phyloP scores from a whole-genome alignment of 2,797 vertebrate genomes.

The Silurus aristotelis region DNA sequence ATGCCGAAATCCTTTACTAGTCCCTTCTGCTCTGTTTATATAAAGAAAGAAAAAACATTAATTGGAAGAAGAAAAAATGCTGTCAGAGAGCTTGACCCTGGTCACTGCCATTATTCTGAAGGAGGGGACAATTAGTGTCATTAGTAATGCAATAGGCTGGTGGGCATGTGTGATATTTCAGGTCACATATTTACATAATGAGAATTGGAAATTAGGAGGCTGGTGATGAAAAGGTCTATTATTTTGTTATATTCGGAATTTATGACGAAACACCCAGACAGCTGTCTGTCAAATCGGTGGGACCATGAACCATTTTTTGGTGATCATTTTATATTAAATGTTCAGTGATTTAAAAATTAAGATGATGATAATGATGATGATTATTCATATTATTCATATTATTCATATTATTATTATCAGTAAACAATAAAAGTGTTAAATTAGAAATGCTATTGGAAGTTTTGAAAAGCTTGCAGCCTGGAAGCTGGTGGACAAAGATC shows the following conservation, averaged over 20 bases:
- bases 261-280: background rate
- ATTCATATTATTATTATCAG: slow-evolving; percentile 2
- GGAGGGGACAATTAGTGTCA: slow-evolving; percentile 76
- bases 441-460: background rate
- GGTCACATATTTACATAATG: slow-evolving; percentile 78
- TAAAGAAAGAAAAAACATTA: slow-evolving; percentile 72
- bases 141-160: slow-evolving; percentile 71
- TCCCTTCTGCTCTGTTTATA: slow-evolving; percentile 72
- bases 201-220: slow-evolving; percentile 73
- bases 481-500: slow-evolving; percentile 34
- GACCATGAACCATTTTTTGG: background rate
- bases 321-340: background rate
- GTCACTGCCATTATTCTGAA: slow-evolving; percentile 75
- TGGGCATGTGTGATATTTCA: slow-evolving; percentile 71
- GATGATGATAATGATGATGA: too few species aligned
- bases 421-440: background rate
- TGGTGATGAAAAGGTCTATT: slow-evolving; percentile 45
- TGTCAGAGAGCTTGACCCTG: slow-evolving; percentile 67
- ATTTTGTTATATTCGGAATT: slow-evolving; percentile 46
- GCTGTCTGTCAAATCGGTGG: slow-evolving; percentile 28
- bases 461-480: slow-evolving; percentile 23
- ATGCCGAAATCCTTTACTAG: slow-evolving; percentile 67
- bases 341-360: background rate
- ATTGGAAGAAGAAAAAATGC: slow-evolving; percentile 69
- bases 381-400: background rate